Percentiles rank a stretch among this genome's conserved stretches.
These are phyloP conservation scores for Ennomos quercinarius DNA, from an alignment of 2,888 invertebrate species.

Conservation along the genomic window DNA sequence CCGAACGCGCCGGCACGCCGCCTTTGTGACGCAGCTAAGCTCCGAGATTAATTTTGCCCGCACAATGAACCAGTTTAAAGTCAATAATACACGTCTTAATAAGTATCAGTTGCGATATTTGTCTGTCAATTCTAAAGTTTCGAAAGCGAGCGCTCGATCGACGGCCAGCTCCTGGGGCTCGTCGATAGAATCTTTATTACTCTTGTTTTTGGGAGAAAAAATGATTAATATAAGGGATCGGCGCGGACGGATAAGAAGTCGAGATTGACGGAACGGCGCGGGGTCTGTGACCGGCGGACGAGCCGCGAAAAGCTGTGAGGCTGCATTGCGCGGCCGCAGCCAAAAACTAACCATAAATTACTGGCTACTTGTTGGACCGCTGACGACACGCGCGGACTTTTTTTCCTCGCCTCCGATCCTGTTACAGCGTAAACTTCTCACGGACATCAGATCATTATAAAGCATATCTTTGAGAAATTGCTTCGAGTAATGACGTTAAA, in stretches of 20 bases:
- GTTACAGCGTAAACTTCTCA: conserved; percentile 81
- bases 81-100: conserved; percentile 76
- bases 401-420: conserved; percentile 73
- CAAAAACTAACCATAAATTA: conserved; percentile 87
- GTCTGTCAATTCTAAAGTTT: conserved; percentile 75
- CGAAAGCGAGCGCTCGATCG: conserved; percentile 62
- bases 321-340: conserved; percentile 80
- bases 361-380: conserved; percentile 79
- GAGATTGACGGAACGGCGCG: conserved; percentile 81
- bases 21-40: conserved; percentile 82
- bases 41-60: conserved; percentile 81
- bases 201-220: conserved; percentile 68
- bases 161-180: conserved; percentile 59
- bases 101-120: conserved; percentile 78
- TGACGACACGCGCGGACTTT: conserved; percentile 79
- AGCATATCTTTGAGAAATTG: conserved; percentile 73
- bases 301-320: conserved; percentile 77
- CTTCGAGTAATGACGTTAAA: conserved; percentile 71
- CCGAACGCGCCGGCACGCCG: conserved; percentile 75
- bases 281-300: conserved; percentile 81
- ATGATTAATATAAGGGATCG: conserved; percentile 81
- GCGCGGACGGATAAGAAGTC: conserved; percentile 81
- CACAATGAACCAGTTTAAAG: conserved; percentile 80
- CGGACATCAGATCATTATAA: conserved; percentile 73
- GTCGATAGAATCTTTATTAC: conserved; percentile 78